Percentiles rank a stretch among this genome's conserved stretches.
phyloP scores from a whole-genome alignment of 2,113 vertebrate genomes.

The Formicarius rufipectus region DNA sequence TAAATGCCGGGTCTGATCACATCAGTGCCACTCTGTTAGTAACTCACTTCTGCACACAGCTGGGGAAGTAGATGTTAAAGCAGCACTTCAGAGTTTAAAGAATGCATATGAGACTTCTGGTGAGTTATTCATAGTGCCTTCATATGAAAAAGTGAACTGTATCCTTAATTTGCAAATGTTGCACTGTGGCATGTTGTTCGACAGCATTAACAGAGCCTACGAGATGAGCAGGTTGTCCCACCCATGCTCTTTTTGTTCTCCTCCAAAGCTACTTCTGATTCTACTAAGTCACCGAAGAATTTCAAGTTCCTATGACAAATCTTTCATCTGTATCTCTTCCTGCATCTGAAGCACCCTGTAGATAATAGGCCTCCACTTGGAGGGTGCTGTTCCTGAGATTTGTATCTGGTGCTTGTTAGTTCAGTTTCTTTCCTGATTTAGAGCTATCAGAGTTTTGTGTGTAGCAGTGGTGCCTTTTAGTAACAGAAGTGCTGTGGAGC shows the following conservation, averaged over 20 bases:
- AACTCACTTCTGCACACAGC: background rate
- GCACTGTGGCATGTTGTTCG: background rate
- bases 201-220: background rate
- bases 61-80: background rate
- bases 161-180: background rate
- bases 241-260: background rate
- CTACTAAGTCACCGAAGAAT: background rate
- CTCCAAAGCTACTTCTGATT: background rate
- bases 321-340: background rate
- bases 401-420: background rate
- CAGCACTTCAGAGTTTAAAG: background rate
- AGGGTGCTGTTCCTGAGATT: background rate
- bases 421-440: background rate
- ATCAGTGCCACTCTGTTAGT: background rate
- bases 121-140: background rate
- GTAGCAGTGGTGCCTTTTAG: background rate
- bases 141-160: background rate
- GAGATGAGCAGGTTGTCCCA: background rate
- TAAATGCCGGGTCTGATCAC: background rate
- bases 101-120: background rate
- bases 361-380: background rate
- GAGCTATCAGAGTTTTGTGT: background rate
- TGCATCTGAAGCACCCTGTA: background rate
- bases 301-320: background rate
- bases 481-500: background rate